Evolutionary conservation across 2,888 invertebrate species (phyloP).

Genomic region (Limnephilus marmoratus): DNA sequence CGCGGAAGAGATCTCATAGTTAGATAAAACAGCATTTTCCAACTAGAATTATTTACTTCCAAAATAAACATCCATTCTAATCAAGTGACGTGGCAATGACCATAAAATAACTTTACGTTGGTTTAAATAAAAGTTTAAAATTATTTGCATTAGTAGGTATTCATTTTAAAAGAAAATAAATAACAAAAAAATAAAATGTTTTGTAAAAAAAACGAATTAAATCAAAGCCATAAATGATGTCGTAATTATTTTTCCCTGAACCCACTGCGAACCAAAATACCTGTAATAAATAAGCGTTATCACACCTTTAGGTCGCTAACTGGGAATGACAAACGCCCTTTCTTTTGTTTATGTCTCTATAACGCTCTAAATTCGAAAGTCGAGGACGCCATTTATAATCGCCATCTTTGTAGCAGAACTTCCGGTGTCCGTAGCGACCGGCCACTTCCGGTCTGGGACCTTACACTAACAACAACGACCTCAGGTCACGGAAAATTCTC

Average conservation of each 20-base stretch:
- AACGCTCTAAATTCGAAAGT: constrained; percentile 62
- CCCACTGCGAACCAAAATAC: not conserved
- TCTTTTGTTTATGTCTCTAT: constrained; percentile 65
- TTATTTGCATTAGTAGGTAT: not conserved
- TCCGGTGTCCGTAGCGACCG: constrained; percentile 63
- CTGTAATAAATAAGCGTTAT: constrained; percentile 31
- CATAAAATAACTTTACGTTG: not conserved
- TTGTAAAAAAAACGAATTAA: not conserved
- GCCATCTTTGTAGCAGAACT: constrained; percentile 63
- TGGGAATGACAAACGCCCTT: constrained; percentile 43
- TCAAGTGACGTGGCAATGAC: not conserved
- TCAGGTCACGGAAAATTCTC: constrained; percentile 62
- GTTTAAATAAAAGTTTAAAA: not conserved
- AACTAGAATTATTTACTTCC: not conserved
- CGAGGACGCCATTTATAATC: constrained; percentile 65
- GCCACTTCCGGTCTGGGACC: constrained; percentile 59
- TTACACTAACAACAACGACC: constrained; percentile 55
- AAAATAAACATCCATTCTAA: not conserved
- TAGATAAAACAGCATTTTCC: not conserved
- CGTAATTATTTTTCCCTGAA: not conserved
- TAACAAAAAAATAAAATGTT: not conserved
- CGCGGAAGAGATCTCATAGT: not conserved
- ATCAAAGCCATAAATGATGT: not conserved
- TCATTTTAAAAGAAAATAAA: not conserved
- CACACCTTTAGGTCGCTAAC: constrained; percentile 28